Base-by-base conservation (phyloP, 2,888 invertebrate genomes). In the Exocentrus adspersus region DNA sequence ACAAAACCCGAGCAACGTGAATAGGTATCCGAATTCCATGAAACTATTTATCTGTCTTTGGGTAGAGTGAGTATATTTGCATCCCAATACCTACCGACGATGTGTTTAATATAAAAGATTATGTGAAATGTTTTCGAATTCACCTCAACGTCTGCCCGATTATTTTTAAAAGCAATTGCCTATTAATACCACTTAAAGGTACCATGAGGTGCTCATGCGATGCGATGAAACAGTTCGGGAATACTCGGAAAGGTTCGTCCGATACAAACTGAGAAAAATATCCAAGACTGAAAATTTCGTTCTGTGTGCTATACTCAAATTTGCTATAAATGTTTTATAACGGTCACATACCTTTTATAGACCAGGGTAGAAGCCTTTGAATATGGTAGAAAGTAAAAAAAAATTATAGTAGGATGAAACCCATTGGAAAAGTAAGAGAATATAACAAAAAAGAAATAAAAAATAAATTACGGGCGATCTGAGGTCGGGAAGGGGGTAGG, bases 161-260 rank as follows among this genome's bases (percentile, higher is more conserved):
- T 80, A 80, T 78, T 77, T 61, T 77, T 81, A 79, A 81, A 80
- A 81, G 81, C 76, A 80, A 80, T 80, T 76, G 80, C 79, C 80
- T 80, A 81, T 81, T 80, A 81, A 80, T 81, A 80, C 77, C 78
- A 77, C 78, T 80, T 79, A 78, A 80, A 79, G 75, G 75, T 73
- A 72, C 69, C 67, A 65, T 61, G 67, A 72, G 74, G 74, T 79
- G 76, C 77, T 41, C 32, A 37, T 20, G 19, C 32, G n/a, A 54
- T 37, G 21, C 14, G 2, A 9, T 5, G 0, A n/a, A 56, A 37
- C 62, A 59, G 20, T 19, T 48, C 57, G 54, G 30, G 9, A 54
- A 43, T 42, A 21, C 21, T 45, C 52, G 52, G 28, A 28, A 16
- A 1, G 5, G 12, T n/a, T 37, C 37, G 37, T 3, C 5, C 12